A percentile compares a stretch with the other conserved stretches of the same genome.
Conservation (phyloP, 2,113 vertebrate genomes). For the Rhinoderma darwinii region DNA sequence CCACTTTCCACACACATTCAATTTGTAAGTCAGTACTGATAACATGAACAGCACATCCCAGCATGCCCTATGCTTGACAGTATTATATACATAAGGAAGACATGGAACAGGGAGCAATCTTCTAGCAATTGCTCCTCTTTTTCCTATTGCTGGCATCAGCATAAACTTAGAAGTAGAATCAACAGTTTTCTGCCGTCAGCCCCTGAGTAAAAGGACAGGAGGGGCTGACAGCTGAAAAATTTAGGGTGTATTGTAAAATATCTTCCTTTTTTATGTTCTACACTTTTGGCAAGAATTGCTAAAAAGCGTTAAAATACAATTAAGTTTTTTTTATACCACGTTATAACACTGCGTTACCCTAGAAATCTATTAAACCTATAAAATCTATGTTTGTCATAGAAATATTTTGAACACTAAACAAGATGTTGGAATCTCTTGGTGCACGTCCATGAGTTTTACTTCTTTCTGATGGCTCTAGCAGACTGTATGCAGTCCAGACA, state of each 20-base stretch:
- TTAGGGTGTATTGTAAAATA: background rate
- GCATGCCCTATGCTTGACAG: background rate
- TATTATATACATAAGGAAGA: background rate
- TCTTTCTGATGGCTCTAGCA: constrained; percentile 20
- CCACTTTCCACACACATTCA: too few species aligned
- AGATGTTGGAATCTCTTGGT: constrained; percentile 9
- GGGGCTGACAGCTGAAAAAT: background rate
- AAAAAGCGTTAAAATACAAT: background rate
- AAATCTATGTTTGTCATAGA: background rate
- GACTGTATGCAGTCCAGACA: constrained; percentile 25
- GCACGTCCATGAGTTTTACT: background rate
- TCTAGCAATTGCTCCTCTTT: background rate
- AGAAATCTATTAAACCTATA: background rate
- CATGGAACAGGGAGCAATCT: background rate
- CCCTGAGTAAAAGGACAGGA: background rate
- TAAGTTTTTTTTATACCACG: background rate
- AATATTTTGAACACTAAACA: constrained; percentile 9
- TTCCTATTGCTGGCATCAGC: background rate
- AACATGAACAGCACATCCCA: background rate
- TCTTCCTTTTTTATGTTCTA: background rate
- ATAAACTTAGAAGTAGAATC: background rate
- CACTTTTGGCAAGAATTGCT: background rate
- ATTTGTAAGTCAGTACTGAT: background rate
- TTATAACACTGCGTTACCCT: background rate
- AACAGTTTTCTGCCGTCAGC: background rate